Base-by-base conservation (phyloP, 1,140 invertebrate genomes). In the Zelostemma sp. region DNA sequence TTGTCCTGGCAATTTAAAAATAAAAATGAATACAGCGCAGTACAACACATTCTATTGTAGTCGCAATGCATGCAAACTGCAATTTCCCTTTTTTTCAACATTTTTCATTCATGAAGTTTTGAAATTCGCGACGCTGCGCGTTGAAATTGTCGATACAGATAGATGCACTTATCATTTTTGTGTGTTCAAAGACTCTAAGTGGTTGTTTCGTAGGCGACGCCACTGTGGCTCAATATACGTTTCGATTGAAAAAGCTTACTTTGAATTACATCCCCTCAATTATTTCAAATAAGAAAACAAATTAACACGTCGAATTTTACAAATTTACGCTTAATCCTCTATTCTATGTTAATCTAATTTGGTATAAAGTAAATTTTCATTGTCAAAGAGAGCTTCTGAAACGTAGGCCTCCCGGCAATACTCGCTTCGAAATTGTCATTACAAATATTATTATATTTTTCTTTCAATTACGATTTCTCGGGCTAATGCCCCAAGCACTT, bases 401-500 rank as follows among this genome's bases (percentile, higher is more conserved):
- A 65, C 51, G 47, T 63, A 72, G 47, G 54, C 61, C 25, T 48
- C 46, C 46, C 14, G 46, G 19, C 46, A 21, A 48, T 25, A 48
- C 12, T 46, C 43, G 12, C 16, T 47, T 43, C 19, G 61, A 56
- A 57, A 66, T 50, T 40, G 56, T 46, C 15, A 48, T 25, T 25
- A 25, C 59, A 60, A 56, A 66, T n/a, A n/a, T n/a, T 18, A 54
- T 50, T 60, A 50, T 31, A 50, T 17, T 67, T 60, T 41, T 6
- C 18, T 43, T 53, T 47, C 45, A 16, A 21, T 21, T 47, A 21
- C 9, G 28, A 18, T 45, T 51, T 58, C 48, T 43, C 28, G 45
- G 18, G 17, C 49, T 35, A 31, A 66, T 55, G 55, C 71, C 74
- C 65, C 71, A 79, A 75, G 74, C 74, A 78, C 74, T 76, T 76